Evolutionary conservation across 2,113 vertebrate genomes (phyloP).

Genomic region (Upupa epops): DNA sequence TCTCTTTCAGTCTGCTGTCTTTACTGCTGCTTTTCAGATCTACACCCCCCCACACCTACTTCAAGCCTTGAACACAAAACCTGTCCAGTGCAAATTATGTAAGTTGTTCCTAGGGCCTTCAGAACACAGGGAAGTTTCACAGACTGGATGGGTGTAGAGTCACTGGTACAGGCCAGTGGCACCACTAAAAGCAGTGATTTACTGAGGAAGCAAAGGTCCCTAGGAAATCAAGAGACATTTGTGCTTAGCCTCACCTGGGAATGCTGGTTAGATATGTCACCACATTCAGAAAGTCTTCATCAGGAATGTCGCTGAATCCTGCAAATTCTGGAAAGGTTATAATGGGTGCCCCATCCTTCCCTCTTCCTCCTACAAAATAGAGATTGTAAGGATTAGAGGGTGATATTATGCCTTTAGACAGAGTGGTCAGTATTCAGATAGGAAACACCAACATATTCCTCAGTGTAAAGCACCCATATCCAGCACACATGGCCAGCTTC

Average conservation of each 20-base stretch:
- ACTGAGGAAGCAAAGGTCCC: background rate
- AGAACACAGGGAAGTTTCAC: background rate
- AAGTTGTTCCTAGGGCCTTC: background rate
- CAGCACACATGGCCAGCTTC: background rate
- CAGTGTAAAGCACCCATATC: background rate
- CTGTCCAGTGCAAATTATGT: background rate
- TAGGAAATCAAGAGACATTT: background rate
- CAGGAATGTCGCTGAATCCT: slow-evolving; percentile 87
- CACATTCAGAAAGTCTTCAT: slow-evolving; percentile 93
- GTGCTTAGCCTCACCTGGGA: slow-evolving; percentile 81
- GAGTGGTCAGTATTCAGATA: background rate
- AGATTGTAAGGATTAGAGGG: background rate
- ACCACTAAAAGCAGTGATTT: background rate
- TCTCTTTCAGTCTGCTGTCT: background rate
- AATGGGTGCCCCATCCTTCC: slow-evolving; percentile 92
- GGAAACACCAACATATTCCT: background rate
- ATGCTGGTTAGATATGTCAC: slow-evolving; percentile 94
- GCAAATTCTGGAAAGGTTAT: slow-evolving; percentile 92
- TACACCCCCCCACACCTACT: background rate
- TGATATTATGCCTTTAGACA: background rate
- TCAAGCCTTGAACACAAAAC: background rate
- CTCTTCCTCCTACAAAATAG: slow-evolving; percentile 84
- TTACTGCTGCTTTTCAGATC: background rate
- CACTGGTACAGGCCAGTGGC: background rate
- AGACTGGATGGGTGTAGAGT: background rate